Evolutionary conservation across 30 jellyfish, hydroid and myxozoan genomes (phyloP).

Genomic region (Turritopsis dohrnii): DNA sequence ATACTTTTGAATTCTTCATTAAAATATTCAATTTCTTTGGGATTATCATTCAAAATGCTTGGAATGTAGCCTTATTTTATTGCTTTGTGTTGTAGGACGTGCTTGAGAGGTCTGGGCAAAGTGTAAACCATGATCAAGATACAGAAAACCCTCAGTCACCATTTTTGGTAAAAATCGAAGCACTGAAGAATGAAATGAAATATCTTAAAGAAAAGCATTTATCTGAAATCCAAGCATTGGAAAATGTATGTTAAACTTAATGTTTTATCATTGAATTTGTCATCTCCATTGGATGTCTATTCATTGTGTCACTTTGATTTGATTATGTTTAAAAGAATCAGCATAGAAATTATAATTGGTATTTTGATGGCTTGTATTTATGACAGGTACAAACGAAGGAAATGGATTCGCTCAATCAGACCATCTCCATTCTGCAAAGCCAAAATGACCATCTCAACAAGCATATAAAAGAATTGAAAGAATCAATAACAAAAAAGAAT

Average conservation of each 20-base stretch:
- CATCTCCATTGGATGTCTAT: too few species aligned
- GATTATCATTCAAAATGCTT: not conserved
- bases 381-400: slow-evolving; percentile 15
- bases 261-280: too few species aligned
- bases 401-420: not conserved
- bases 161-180: not conserved
- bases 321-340: too few species aligned
- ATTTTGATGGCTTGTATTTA: too few species aligned
- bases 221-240: not conserved
- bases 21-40: not conserved
- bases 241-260: not conserved
- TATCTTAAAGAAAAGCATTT: not conserved
- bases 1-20: too few species aligned
- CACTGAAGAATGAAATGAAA: not conserved
- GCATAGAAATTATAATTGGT: too few species aligned
- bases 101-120: not conserved
- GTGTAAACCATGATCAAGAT: not conserved
- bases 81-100: not conserved
- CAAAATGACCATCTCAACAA: slow-evolving; percentile 7
- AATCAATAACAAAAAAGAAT: slow-evolving; percentile 13
- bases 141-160: not conserved
- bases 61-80: not conserved
- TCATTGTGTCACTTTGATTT: too few species aligned
- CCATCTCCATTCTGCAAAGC: not conserved
- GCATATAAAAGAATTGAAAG: slow-evolving; percentile 17